Percentiles rank a stretch among this genome's conserved stretches.
These are phyloP conservation scores for Syncerus caffer DNA, from an alignment of 2,797 vertebrate genomes.

Conservation along the genomic window DNA sequence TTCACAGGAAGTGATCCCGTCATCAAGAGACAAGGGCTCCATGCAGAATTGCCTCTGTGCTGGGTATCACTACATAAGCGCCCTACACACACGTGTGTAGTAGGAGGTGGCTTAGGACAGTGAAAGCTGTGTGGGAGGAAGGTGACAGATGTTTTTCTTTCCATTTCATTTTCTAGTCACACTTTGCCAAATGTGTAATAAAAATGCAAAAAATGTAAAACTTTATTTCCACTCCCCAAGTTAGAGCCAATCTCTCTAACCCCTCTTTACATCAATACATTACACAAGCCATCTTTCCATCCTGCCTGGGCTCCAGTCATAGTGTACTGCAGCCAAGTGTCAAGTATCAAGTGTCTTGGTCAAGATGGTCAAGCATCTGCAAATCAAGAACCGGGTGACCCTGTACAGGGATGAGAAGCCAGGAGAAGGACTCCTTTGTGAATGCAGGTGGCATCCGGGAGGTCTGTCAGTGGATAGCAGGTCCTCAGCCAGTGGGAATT, in stretches of 20 bases:
- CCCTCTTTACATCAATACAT: not conserved
- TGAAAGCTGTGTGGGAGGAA: not conserved
- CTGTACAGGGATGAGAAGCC: not conserved
- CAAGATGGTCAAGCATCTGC: not conserved
- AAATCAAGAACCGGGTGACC: not conserved
- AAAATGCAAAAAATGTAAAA: not conserved
- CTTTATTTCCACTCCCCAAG: not conserved
- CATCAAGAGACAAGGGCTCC: too few species aligned
- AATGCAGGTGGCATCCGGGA: not conserved
- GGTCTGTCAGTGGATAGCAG: not conserved
- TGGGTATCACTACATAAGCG: accelerated
- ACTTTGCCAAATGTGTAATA: not conserved
- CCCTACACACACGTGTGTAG: accelerated
- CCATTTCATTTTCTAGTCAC: not conserved
- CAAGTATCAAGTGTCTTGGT: not conserved
- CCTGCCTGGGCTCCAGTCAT: not conserved
- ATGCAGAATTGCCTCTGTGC: not conserved
- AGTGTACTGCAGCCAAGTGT: accelerated
- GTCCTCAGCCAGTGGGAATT: accelerated
- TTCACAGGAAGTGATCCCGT: not conserved
- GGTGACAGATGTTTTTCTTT: not conserved
- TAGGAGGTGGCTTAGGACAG: too few species aligned
- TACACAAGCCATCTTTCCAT: not conserved
- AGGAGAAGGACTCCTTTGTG: not conserved
- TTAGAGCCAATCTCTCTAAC: not conserved